phyloP scores from a whole-genome alignment of 2,888 invertebrate species.

The Polyploca ridens region DNA sequence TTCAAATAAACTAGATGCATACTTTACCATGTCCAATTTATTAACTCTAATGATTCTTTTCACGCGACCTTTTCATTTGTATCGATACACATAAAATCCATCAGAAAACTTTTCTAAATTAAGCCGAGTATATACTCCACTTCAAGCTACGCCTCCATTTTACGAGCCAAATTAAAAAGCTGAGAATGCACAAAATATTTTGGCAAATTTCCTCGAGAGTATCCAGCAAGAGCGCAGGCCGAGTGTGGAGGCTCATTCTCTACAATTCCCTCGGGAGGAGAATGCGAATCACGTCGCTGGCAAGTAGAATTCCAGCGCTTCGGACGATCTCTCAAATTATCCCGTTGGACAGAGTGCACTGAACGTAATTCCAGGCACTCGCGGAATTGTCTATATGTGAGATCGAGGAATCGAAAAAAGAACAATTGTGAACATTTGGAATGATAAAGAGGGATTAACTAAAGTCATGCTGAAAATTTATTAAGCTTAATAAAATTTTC shows the following conservation, averaged over 20 bases:
- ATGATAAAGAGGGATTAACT: neutral
- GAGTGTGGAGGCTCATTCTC: conserved; percentile 44
- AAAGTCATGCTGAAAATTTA: too few species aligned
- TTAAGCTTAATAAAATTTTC: too few species aligned
- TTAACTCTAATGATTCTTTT: conserved; percentile 6
- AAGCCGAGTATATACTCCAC: neutral
- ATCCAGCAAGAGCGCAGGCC: conserved; percentile 31
- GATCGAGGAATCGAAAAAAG: conserved; percentile 25
- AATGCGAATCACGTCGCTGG: conserved; percentile 63
- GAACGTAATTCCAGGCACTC: conserved; percentile 43
- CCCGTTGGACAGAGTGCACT: conserved; percentile 44
- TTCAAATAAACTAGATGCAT: neutral
- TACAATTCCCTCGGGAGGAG: conserved; percentile 45
- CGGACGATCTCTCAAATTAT: conserved; percentile 55
- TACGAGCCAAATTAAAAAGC: conserved; percentile 54
- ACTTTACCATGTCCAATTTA: neutral
- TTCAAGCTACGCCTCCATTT: conserved; percentile 3
- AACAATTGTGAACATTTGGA: neutral
- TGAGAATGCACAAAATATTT: conserved; percentile 53
- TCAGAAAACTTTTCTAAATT: neutral
- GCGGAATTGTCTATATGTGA: conserved; percentile 33
- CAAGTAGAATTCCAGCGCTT: conserved; percentile 50
- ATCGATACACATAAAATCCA: neutral
- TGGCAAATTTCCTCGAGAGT: conserved; percentile 51
- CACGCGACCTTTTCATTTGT: neutral